Evolutionary conservation across 2,888 invertebrate genomes (phyloP), one percentile per base, ranked within the genome.

Genomic region (Eristalis arbustorum): DNA sequence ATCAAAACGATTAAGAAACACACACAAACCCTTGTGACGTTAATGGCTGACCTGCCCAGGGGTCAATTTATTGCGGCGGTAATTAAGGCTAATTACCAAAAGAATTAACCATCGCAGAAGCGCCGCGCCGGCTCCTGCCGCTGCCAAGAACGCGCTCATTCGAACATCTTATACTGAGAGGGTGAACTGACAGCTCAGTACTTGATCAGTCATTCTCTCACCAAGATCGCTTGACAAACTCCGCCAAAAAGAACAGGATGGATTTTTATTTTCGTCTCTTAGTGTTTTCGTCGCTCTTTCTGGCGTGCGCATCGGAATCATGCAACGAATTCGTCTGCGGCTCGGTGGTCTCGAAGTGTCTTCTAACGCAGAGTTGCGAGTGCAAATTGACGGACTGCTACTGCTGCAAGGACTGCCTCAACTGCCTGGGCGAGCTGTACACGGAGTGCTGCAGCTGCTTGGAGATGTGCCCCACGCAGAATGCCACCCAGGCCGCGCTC

Each of bases 281-380:
- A 28, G n/a, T 31, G 3, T 11, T 59, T 28, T 14, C 49, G 10
- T 14, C 76, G 42, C 37, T 84, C 31, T 18, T 71, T 31, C 62
- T 31, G 23, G 42, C 40, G n/a, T 40, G 23, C 22, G 57, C 11
- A 0, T 71, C 57, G 2, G 56, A 62, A 2, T 80, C 75, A 0
- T 85, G 85, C 22, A 85, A 85, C 25, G 85, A 85, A 49, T 77
- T 77, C 22, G 77, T 85, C 25, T 85, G 85, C 93, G 98, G 97
- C 3, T 97, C 98, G 91, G 96, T 98, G 61, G 98, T 98, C 74
- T 98, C 98, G 92, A 98, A 98, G 93, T 99, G 98, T 92, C 96
- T 98, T 95, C 94, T 98, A 85, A 98, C 98, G 4, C 97, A 98
- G 92, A 97, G 98, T 63, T 99, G 98, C 93, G 98, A 98, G 92